phyloP scores from a whole-genome alignment of 2,797 vertebrate genomes.

The Diplodus sargus region DNA sequence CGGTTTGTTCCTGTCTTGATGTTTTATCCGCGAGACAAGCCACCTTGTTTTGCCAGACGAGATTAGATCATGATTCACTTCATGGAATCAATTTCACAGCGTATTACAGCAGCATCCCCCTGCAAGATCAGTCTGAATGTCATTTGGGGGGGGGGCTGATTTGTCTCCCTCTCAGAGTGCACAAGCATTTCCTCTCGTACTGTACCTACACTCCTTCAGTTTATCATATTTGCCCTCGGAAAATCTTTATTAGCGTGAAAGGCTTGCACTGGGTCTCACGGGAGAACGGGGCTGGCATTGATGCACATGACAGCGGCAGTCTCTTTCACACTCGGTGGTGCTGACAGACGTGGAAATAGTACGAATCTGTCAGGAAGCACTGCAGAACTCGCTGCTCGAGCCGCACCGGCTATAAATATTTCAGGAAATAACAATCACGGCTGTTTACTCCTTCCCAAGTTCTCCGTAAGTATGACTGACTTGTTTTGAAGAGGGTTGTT shows the following conservation, averaged over 20 bases:
- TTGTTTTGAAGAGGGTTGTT: conserved; percentile 74
- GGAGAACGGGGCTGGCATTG: conserved; percentile 59
- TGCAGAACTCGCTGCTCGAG: conserved; percentile 55
- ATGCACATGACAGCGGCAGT: conserved; percentile 69
- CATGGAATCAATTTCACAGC: conserved; percentile 87
- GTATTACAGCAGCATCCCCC: conserved; percentile 81
- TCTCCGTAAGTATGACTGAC: conserved; percentile 73
- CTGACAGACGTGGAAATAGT: conserved; percentile 72
- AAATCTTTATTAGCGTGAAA: conserved; percentile 84
- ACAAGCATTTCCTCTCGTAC: conserved; percentile 62
- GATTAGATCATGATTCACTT: conserved; percentile 86
- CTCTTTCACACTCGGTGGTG: conserved; percentile 58
- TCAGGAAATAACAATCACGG: conserved; percentile 75
- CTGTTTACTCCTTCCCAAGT: conserved; percentile 71
- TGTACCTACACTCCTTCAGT: conserved; percentile 78
- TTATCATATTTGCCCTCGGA: conserved; percentile 83
- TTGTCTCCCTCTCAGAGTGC: conserved; percentile 78
- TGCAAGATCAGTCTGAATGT: conserved; percentile 81
- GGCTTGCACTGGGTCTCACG: conserved; percentile 66
- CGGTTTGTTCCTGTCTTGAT: conserved; percentile 41
- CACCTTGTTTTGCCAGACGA: conserved; percentile 74
- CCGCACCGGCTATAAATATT: conserved; percentile 77
- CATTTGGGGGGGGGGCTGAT: conserved; percentile 74
- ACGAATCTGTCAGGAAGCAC: conserved; percentile 67
- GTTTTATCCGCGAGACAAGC: conserved; percentile 69